Percentiles rank a stretch among this genome's conserved stretches.
These are phyloP conservation scores for Sebastes fasciatus DNA, from an alignment of 2,113 vertebrate genomes.

Conservation along the genomic window DNA sequence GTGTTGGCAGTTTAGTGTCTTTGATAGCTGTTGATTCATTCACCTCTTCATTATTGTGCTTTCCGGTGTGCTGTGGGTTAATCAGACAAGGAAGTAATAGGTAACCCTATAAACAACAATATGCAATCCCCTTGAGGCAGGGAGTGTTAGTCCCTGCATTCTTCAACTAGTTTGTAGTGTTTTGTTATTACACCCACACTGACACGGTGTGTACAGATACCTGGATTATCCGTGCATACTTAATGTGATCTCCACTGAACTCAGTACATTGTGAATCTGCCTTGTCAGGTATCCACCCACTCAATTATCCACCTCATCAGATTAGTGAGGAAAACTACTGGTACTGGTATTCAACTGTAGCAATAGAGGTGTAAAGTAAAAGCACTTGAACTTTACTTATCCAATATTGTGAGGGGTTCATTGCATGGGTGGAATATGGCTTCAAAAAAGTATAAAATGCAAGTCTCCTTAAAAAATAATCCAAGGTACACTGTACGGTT, in stretches of 20 bases:
- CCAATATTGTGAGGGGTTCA: neutral
- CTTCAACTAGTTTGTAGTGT: slow-evolving; percentile 3
- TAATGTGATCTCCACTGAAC: slow-evolving; percentile 35
- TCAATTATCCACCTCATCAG: slow-evolving; percentile 30
- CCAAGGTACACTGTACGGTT: too few relatives aligned
- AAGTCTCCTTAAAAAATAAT: too few relatives aligned
- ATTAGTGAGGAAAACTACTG: slow-evolving; percentile 23
- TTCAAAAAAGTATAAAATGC: too few relatives aligned
- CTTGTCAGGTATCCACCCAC: slow-evolving; percentile 21
- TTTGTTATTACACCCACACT: neutral
- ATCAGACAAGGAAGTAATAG: slow-evolving; percentile 37
- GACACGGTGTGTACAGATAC: neutral
- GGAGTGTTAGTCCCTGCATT: slow-evolving; percentile 28
- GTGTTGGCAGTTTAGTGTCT: too few relatives aligned
- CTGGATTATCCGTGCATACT: slow-evolving; percentile 7
- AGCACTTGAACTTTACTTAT: neutral
- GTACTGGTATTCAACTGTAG: neutral
- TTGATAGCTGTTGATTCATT: slow-evolving; percentile 7
- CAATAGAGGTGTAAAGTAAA: neutral
- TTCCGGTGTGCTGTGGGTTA: slow-evolving; percentile 31
- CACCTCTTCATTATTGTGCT: slow-evolving; percentile 7
- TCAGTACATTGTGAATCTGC: slow-evolving; percentile 14
- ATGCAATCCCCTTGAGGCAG: slow-evolving; percentile 9
- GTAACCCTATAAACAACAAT: slow-evolving; percentile 50
- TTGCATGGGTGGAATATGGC: too few relatives aligned